Evolutionary conservation across 2,888 invertebrate genomes (phyloP).

Genomic region (Magallana nippona): DNA sequence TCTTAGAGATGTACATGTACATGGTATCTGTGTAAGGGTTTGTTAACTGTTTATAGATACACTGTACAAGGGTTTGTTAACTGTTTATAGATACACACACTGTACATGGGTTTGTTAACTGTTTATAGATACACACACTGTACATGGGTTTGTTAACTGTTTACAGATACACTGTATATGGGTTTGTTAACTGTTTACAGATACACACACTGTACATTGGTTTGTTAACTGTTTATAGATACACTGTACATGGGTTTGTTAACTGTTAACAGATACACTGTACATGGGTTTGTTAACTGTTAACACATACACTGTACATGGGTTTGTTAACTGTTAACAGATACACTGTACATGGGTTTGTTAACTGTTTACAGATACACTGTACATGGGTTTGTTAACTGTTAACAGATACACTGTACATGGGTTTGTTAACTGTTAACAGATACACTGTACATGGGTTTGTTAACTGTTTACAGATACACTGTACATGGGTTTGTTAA

Average conservation of each 20-base stretch:
- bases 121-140: conserved; percentile 81
- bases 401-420: conserved; percentile 81
- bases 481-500: conserved; percentile 64
- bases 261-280: conserved; percentile 81
- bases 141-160: not conserved
- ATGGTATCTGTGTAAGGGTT: not conserved
- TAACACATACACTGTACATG: conserved; percentile 81
- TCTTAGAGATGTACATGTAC: too few relatives aligned
- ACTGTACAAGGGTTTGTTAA: conserved; percentile 64
- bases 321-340: conserved; percentile 73
- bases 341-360: conserved; percentile 78
- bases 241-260: conserved; percentile 75
- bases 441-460: conserved; percentile 81
- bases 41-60: conserved; percentile 80
- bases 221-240: conserved; percentile 77
- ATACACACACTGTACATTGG: too few relatives aligned
- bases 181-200: too few relatives aligned
- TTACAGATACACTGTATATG: conserved; percentile 84
- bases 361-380: conserved; percentile 81
- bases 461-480: conserved; percentile 80
- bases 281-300: not conserved
- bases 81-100: conserved; percentile 81
- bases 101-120: not conserved
- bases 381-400: conserved; percentile 53
- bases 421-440: conserved; percentile 40